Evolutionary conservation across 2,888 invertebrate genomes (phyloP).

Genomic region (Sminthurinus aureus): DNA sequence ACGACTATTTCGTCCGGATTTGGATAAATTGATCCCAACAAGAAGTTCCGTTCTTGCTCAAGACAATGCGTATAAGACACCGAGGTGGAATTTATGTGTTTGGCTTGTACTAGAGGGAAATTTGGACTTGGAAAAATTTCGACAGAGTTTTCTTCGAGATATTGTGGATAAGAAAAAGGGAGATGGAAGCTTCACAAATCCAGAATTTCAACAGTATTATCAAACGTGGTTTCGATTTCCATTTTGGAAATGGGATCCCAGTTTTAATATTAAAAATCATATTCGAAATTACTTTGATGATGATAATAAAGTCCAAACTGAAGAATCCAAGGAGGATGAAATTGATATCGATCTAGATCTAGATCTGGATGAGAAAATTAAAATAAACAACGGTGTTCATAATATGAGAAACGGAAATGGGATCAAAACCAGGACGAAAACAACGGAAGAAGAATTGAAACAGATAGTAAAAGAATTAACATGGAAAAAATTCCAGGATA

Average conservation of each 20-base stretch:
- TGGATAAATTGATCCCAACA: constrained; percentile 50
- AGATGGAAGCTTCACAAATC: constrained; percentile 41
- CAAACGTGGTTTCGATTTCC: constrained; percentile 44
- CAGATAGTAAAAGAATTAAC: constrained; percentile 47
- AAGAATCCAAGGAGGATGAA: background rate
- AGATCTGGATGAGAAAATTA: background rate
- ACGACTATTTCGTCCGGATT: constrained; percentile 44
- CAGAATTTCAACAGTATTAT: constrained; percentile 54
- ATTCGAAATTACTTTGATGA: constrained; percentile 41
- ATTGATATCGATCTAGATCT: too few species aligned
- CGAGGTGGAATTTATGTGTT: constrained; percentile 51
- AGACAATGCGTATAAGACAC: constrained; percentile 45
- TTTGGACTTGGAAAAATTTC: constrained; percentile 46
- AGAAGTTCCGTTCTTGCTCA: constrained; percentile 51
- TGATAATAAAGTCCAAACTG: background rate
- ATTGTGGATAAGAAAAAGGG: constrained; percentile 39
- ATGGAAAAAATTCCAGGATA: constrained; percentile 41
- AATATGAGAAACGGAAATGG: constrained; percentile 21
- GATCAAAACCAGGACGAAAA: background rate
- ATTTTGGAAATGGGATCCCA: constrained; percentile 55
- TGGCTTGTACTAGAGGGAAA: constrained; percentile 51
- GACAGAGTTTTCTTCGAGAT: constrained; percentile 42
- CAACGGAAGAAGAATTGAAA: constrained; percentile 38
- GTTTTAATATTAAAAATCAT: constrained; percentile 48
- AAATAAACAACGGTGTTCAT: background rate